Evolutionary conservation across 2,888 invertebrate genomes (phyloP), one percentile per base, ranked within the genome.

Genomic region (Stramonita haemastoma): DNA sequence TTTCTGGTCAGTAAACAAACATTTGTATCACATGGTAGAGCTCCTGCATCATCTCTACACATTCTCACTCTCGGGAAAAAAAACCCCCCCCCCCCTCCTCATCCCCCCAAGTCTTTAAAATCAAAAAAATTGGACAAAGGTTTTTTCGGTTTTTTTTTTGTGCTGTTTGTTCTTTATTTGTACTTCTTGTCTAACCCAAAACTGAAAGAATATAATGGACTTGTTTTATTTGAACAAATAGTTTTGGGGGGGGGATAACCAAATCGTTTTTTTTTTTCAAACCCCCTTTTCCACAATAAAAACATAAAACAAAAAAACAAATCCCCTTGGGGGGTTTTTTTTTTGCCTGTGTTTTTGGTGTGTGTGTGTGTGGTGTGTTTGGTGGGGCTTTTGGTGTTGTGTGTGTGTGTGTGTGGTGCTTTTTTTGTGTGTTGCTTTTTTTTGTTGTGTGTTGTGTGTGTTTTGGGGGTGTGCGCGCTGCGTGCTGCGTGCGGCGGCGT

Each of bases 271-370:
- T 34, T 6, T 79, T 79, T 34, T n/a, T n/a, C n/a, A n/a, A 79
- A 79, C 79, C 34, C 79, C 32, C 32, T 79, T 32, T 79, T 79
- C 79, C 79, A 79, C 34, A 17, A 79, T 79, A 22, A 79, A 79
- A 73, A n/a, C 26, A 73, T 2, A 22, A 22, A 73, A 66, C 26
- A 66, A 66, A 26, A 66, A 66, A 66, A 66, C 66, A 66, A 46
- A 46, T 5, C 46, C 46, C 46, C 66, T 1, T 66, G n/a, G n/a
- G n/a, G n/a, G n/a, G n/a, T n/a, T n/a, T n/a, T n/a, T n/a, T n/a
- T n/a, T n/a, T n/a, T n/a, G n/a, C n/a, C n/a, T n/a, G n/a, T n/a
- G n/a, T n/a, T n/a, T n/a, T n/a, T n/a, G n/a, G n/a, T n/a, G n/a
- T n/a, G n/a, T n/a, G n/a, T n/a, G n/a, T n/a, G n/a, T n/a, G n/a